Conservation (phyloP, 2,888 invertebrate species). For the Heliconius ismenius region DNA sequence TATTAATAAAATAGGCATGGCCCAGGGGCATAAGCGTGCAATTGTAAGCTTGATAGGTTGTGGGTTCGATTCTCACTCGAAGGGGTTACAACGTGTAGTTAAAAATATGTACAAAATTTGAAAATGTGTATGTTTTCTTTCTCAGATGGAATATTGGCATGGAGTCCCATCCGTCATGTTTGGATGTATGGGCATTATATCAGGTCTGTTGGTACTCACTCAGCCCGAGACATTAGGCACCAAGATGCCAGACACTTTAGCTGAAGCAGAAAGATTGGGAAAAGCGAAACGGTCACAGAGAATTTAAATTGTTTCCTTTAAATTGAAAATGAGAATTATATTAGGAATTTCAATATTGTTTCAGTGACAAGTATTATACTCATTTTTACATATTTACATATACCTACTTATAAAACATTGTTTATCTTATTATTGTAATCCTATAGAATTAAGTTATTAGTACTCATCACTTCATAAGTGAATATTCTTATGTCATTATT, state of each 20-base stretch:
- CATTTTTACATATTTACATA: background rate
- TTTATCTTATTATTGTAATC: background rate
- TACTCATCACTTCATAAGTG: background rate
- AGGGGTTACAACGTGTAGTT: background rate
- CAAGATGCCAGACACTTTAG: slow-evolving; percentile 83
- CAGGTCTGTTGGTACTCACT: slow-evolving; percentile 78
- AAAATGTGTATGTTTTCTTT: background rate
- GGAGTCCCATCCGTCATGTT: slow-evolving; percentile 81
- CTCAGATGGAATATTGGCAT: slow-evolving; percentile 61
- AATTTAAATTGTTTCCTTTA: background rate
- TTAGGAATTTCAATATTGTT: background rate
- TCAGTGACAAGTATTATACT: background rate
- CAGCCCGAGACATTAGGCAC: slow-evolving; percentile 84
- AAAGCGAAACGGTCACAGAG: slow-evolving; percentile 13
- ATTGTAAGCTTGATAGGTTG: too few species aligned
- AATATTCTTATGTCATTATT: slow-evolving; percentile 7
- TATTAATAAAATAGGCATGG: too few species aligned
- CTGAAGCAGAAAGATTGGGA: slow-evolving; percentile 76
- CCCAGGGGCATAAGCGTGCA: too few species aligned
- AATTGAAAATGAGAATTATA: background rate
- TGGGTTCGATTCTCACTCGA: too few species aligned
- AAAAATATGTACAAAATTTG: background rate
- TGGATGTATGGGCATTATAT: slow-evolving; percentile 71
- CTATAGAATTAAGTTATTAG: background rate
- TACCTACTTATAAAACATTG: background rate